Evolutionary conservation across 2,888 invertebrate species (phyloP), one percentile per base, ranked within the genome.

Genomic region (Melolontha melolontha): DNA sequence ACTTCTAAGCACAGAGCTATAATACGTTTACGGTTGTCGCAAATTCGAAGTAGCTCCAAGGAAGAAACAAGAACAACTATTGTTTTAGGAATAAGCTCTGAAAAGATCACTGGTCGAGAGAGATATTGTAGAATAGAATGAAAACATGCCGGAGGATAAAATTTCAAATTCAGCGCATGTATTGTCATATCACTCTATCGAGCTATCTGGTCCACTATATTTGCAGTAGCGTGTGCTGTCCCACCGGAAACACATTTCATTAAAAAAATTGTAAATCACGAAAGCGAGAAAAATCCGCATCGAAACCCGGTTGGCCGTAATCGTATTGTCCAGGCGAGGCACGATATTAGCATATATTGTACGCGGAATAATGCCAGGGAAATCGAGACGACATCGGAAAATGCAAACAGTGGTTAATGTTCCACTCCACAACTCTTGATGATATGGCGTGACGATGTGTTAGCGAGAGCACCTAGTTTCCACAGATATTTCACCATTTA

Each of bases 101-200:
- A 50, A 64, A 51, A 57, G 68, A 57, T 68, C 50, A 12, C 12
- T 44, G 44, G 39, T 27, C 44, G 29, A 34, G 34, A 34, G 22
- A 54, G 39, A 54, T 57, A 59, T 27, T n/a, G 44, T 44, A 40
- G 59, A 57, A 68, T 68, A 68, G 68, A 68, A 64, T 64, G 68
- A 68, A 68, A 68, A 68, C 68, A 68, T 14, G 68, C 68, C 65
- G 57, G 57, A 50, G 64, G 68, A 57, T 34, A 55, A 54, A 68
- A 68, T 68, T 68, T 64, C 50, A 68, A 68, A 68, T 68, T 64
- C 68, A 65, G 55, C 39, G 40, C 57, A 29, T 64, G 64, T 50
- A 68, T 68, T 64, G 64, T 68, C 64, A 68, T 64, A 64, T 64
- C 64, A 40, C 64, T 63, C 42, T 64, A 63, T 51, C 41, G 44